Percentiles rank a stretch among this genome's conserved stretches.
phyloP scores from a whole-genome alignment of 2,113 vertebrate genomes.

The Plecotus auritus region DNA sequence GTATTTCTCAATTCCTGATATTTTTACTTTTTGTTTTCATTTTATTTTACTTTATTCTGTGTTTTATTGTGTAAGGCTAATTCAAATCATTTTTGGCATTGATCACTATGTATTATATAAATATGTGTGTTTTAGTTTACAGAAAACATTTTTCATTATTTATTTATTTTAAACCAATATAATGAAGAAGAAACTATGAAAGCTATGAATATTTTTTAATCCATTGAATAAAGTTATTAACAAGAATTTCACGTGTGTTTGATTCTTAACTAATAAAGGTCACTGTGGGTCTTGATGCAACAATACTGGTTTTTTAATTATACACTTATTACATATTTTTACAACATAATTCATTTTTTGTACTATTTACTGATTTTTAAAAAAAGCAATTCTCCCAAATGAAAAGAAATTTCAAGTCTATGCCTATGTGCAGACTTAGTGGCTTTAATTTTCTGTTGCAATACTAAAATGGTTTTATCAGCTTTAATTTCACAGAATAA shows the following conservation, averaged over 20 bases:
- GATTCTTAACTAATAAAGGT: slow-evolving; percentile 73
- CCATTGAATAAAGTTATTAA: slow-evolving; percentile 58
- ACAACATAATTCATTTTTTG: background rate
- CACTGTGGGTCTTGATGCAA: slow-evolving; percentile 56
- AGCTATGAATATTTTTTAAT: slow-evolving; percentile 61
- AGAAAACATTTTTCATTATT: background rate
- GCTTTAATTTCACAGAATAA: background rate
- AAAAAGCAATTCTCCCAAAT: background rate
- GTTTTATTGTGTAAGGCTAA: background rate
- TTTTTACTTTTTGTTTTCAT: background rate
- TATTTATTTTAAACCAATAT: slow-evolving; percentile 19
- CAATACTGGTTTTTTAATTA: slow-evolving; percentile 67
- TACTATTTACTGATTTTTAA: slow-evolving; percentile 42
- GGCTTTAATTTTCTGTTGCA: slow-evolving; percentile 40
- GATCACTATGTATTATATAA: background rate
- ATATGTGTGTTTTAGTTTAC: background rate
- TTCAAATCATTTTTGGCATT: background rate
- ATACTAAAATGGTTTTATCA: background rate
- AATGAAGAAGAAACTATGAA: slow-evolving; percentile 56
- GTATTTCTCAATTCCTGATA: background rate
- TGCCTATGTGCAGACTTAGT: slow-evolving; percentile 4
- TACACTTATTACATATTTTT: slow-evolving; percentile 66
- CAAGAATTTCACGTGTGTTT: slow-evolving; percentile 68
- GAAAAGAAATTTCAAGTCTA: slow-evolving; percentile 27
- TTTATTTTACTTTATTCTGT: background rate